Evolutionary conservation across 2,113 vertebrate species (phyloP), one percentile per base, ranked within the genome.

Genomic region (Thunnus thynnus): DNA sequence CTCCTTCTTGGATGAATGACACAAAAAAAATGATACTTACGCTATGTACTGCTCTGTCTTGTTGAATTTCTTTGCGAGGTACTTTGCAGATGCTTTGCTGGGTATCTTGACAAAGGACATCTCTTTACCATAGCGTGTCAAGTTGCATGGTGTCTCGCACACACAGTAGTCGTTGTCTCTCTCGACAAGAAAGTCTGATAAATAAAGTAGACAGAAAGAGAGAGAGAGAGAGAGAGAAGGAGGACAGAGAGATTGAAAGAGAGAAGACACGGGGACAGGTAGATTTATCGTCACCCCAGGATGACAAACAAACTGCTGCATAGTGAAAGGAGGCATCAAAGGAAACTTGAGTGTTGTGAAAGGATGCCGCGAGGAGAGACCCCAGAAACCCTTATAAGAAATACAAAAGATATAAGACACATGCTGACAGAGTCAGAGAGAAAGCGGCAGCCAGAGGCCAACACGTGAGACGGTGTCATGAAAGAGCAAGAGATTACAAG

Each of bases 1-100:
- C 3, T 68, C 4, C 18, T 44, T 44, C 12, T 1, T 30, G 36
- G 44, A 71, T n/a, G 41, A 74, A 74, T 30, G 7, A 41, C 18
- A 66, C 6, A 62, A 11, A 0, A n/a, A 20, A 32, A 58, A 32
- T 8, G 17, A 25, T 16, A 95, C 87, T 96, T 92, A 99, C 98
- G 97, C 94, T 55, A 99, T 99, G 93, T 99, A 99, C 94, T 99
- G 97, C 92, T 99, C 98, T 0, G 97, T 98, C 88, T 99, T 99
- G 97, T 99, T 99, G 95, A 96, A 99, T 88, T 99, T 99, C 96
- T 99, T 99, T 90, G 98, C 98, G 79, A 99, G 94, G 89, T 99
- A 99, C 83, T 99, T 99, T 88, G 98, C 98, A 0, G 98, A 99
- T 0, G 98, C 98, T 81, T 99, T 99, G 96, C 98, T 99, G 92